These are phyloP conservation scores for Agrilus cyanescens DNA, from an alignment of 2,888 invertebrate species.

Conservation along the genomic window DNA sequence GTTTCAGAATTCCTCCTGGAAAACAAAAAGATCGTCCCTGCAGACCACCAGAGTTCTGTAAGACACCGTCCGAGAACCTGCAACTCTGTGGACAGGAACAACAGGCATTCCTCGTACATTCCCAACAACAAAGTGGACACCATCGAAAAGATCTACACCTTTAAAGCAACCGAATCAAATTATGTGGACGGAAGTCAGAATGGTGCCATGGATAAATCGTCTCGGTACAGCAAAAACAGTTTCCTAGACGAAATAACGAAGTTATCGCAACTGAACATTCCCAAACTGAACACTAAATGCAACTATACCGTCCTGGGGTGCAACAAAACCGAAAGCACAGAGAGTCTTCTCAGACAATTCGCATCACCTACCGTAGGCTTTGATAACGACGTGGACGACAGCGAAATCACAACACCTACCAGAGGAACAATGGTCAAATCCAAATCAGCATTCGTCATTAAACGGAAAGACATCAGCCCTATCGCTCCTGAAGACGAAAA, in stretches of 20 bases:
- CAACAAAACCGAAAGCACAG: constrained; percentile 49
- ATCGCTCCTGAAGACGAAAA: constrained; percentile 25
- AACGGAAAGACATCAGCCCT: constrained; percentile 30
- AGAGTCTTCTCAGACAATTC: constrained; percentile 42
- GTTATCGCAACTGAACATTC: constrained; percentile 57
- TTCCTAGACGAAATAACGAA: constrained; percentile 57
- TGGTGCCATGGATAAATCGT: constrained; percentile 20
- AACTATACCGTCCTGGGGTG: constrained; percentile 57
- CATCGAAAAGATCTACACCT: constrained; percentile 35
- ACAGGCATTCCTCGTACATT: constrained; percentile 35
- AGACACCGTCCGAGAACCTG: constrained; percentile 29
- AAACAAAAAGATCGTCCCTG: constrained; percentile 22
- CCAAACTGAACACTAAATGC: constrained; percentile 53
- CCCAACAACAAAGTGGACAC: constrained; percentile 32
- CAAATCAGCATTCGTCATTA: constrained; percentile 45
- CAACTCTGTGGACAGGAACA: constrained; percentile 30
- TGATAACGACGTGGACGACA: constrained; percentile 21
- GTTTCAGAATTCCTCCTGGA: constrained; percentile 44
- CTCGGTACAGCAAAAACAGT: constrained; percentile 20
- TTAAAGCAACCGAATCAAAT: constrained; percentile 34
- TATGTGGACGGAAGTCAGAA: constrained; percentile 34
- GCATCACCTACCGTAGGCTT: constrained; percentile 23
- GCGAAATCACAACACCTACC: constrained; percentile 28
- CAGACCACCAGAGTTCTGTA: constrained; percentile 21
- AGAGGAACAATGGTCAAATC: constrained; percentile 41